These are phyloP conservation scores for Erythrocercus mccallii DNA, from an alignment of 2,113 vertebrate genomes.

Conservation along the genomic window DNA sequence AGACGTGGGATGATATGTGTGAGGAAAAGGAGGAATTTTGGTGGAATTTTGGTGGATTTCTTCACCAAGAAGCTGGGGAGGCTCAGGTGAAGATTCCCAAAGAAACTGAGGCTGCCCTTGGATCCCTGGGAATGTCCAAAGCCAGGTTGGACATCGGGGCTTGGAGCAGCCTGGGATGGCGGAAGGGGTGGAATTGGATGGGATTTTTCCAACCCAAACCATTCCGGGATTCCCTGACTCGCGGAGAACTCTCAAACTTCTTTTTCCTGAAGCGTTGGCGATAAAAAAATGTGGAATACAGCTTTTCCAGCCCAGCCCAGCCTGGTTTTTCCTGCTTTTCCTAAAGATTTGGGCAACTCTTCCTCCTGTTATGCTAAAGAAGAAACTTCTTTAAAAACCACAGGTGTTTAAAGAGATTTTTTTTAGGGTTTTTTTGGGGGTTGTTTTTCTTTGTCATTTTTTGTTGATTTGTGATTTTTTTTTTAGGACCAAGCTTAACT, in stretches of 20 bases:
- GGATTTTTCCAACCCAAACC: neutral
- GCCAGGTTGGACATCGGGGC: neutral
- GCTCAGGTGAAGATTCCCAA: neutral
- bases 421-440: accelerated
- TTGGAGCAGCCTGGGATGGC: accelerated
- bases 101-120: neutral
- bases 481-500: neutral
- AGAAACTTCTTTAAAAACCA: neutral
- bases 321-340: neutral
- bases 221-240: neutral
- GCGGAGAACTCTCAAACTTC: too few species aligned
- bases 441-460: neutral
- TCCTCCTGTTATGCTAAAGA: accelerated
- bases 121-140: neutral
- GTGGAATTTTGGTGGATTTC: neutral
- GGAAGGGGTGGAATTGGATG: neutral
- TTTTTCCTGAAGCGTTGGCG: accelerated
- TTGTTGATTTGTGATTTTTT: neutral
- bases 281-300: accelerated
- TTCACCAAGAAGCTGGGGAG: neutral
- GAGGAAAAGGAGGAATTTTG: neutral
- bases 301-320: neutral
- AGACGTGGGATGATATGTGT: accelerated
- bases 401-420: neutral
- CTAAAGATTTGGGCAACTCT: neutral